These are phyloP conservation scores for Sylvicola fuscatus DNA, from an alignment of 2,888 invertebrate genomes.

Conservation along the genomic window DNA sequence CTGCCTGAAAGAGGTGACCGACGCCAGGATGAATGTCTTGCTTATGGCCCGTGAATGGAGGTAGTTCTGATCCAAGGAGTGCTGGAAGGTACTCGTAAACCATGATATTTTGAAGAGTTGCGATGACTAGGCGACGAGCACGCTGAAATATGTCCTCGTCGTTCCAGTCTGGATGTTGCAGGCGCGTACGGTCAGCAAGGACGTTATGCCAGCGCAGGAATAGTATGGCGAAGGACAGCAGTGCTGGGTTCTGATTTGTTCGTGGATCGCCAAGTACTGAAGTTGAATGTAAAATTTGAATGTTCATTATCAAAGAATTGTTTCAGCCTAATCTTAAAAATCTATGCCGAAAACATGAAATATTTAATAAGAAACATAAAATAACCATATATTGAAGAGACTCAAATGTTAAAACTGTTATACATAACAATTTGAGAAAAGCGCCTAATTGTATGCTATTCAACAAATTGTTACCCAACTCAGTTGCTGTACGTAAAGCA, in stretches of 20 bases:
- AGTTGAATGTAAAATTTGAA: too few relatives aligned
- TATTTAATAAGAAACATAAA: too few relatives aligned
- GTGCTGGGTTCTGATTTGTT: conserved; percentile 92
- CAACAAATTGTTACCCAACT: too few relatives aligned
- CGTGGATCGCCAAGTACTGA: conserved; percentile 88
- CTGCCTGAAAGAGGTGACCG: conserved; percentile 88
- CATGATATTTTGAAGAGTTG: conserved; percentile 88
- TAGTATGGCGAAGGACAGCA: conserved; percentile 80
- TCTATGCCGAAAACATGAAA: too few relatives aligned
- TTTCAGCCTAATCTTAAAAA: background rate
- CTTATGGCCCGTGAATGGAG: conserved; percentile 63
- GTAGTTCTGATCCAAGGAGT: conserved; percentile 51
- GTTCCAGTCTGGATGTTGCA: conserved; percentile 65
- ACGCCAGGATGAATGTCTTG: conserved; percentile 90
- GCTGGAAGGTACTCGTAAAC: conserved; percentile 92
- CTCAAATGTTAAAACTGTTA: too few relatives aligned
- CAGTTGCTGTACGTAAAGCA: too few relatives aligned
- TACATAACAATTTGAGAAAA: too few relatives aligned
- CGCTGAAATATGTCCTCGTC: conserved; percentile 90
- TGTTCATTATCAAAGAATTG: conserved; percentile 1
- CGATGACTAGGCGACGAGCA: conserved; percentile 75
- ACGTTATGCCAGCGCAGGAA: conserved; percentile 94
- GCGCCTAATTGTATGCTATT: too few relatives aligned
- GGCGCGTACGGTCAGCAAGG: conserved; percentile 59
- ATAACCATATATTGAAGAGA: too few relatives aligned